Percentiles rank a stretch among this genome's conserved stretches.
Conservation (phyloP, 2,113 vertebrate genomes). For the Apaloderma vittatum region DNA sequence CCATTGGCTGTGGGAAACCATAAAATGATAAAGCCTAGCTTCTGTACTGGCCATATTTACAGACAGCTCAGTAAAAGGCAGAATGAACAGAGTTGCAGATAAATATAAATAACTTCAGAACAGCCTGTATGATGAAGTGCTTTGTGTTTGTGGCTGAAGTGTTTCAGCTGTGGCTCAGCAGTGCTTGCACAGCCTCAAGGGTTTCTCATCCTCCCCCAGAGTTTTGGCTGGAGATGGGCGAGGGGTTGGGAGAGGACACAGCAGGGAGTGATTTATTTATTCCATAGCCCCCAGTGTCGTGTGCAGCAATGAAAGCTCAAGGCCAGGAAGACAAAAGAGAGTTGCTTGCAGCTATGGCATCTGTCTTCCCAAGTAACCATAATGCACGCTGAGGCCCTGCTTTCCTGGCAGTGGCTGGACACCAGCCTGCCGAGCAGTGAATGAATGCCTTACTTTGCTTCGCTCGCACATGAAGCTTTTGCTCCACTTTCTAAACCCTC, state of each 20-base stretch:
- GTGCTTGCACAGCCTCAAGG: neutral
- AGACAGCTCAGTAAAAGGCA: neutral
- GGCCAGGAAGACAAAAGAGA: neutral
- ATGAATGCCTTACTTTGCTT: neutral
- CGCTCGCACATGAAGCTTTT: neutral
- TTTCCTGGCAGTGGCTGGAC: neutral
- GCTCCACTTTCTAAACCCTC: neutral
- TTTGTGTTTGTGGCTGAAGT: neutral
- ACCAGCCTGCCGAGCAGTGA: neutral
- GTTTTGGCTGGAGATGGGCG: accelerated
- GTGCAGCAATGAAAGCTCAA: neutral
- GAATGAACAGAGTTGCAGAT: neutral
- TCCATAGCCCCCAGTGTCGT: neutral
- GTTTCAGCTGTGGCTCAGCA: neutral
- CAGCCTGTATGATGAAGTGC: neutral
- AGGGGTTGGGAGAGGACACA: neutral
- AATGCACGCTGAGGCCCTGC: accelerated
- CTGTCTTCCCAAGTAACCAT: neutral
- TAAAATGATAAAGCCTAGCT: neutral
- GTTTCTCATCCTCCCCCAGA: accelerated
- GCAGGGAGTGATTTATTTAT: neutral
- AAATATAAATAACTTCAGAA: neutral
- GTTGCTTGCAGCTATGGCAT: neutral
- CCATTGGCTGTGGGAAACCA: neutral
- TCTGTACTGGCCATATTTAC: neutral